These are phyloP conservation scores for Podotricha telesiphe DNA, from an alignment of 2,888 invertebrate genomes.

Conservation along the genomic window DNA sequence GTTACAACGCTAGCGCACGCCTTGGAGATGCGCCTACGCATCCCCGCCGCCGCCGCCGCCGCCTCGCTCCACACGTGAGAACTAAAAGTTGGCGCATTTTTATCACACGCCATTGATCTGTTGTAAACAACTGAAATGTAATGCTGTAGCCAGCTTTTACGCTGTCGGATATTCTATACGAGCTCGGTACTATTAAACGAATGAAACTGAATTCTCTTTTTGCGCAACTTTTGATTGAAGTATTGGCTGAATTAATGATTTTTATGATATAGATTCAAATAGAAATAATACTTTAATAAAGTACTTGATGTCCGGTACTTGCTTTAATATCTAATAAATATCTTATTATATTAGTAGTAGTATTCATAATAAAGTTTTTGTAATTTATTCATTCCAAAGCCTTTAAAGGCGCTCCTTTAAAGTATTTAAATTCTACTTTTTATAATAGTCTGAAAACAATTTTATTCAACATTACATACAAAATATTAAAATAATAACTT, in stretches of 20 bases:
- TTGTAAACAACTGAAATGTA: conserved; percentile 32
- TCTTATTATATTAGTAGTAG: too few relatives aligned
- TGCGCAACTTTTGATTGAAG: neutral
- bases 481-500: too few relatives aligned
- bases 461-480: too few relatives aligned
- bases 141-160: neutral
- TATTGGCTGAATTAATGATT: neutral
- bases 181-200: neutral
- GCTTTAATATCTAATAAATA: too few relatives aligned
- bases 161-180: neutral
- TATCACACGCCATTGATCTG: conserved; percentile 29
- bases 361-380: too few relatives aligned
- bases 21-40: conserved; percentile 17
- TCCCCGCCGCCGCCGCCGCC: neutral
- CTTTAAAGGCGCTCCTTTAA: too few relatives aligned
- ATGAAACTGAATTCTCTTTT: neutral
- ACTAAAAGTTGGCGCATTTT: conserved; percentile 26
- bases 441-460: too few relatives aligned
- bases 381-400: too few relatives aligned
- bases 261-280: too few relatives aligned
- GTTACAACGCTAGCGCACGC: neutral
- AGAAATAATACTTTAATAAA: too few relatives aligned
- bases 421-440: too few relatives aligned
- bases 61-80: conserved; percentile 23
- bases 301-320: too few relatives aligned